Base-by-base conservation (phyloP, 2,888 invertebrate genomes). In the Coremacera marginata region DNA sequence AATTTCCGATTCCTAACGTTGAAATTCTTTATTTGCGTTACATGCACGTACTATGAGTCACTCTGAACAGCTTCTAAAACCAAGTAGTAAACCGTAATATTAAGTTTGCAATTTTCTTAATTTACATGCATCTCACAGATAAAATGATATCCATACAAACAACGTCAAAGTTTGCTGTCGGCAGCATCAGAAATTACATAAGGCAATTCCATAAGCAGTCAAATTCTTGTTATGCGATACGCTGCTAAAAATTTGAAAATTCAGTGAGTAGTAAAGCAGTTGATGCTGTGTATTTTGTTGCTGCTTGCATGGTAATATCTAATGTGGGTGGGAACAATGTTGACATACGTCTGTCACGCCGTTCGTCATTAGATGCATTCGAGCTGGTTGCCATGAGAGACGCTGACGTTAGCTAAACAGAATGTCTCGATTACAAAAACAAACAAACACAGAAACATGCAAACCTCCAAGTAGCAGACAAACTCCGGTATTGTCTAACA, bases 51-150 rank as follows among this genome's bases (percentile, higher is more conserved):
- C 25, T 25, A 25, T 27, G 25, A 7, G 57, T 27, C 57, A 55
- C 19, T 5, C 49, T 16, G 4, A 11, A 31, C 49, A 49, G 62
- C 16, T 62, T 22, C 73, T 57, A 62, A 65, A 25, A 5, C 57
- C 14, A 25, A 68, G 44, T 4, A 27, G 70, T 63, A 65, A 82
- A 81, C 82, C 65, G 72, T 77, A 80, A 78, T 60, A 78, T 5
- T 22, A 60, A 51, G 80, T 79, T 82, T 82, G 75, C 78, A 81
- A 84, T 78, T 80, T 80, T 77, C 70, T 68, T 55, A 78, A 79
- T 77, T 79, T 79, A 76, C 77, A 79, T 78, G 80, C 34, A 63
- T 77, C 72, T 67, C 75, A 74, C 77, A 76, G 74, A 75, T 62
- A 75, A 70, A 73, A 65, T 16, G 34, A 9, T 37, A 19, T 62